A percentile compares a stretch with the other conserved stretches of the same genome.
Conservation (phyloP, 2,113 vertebrate species). For the Colaptes auratus region DNA sequence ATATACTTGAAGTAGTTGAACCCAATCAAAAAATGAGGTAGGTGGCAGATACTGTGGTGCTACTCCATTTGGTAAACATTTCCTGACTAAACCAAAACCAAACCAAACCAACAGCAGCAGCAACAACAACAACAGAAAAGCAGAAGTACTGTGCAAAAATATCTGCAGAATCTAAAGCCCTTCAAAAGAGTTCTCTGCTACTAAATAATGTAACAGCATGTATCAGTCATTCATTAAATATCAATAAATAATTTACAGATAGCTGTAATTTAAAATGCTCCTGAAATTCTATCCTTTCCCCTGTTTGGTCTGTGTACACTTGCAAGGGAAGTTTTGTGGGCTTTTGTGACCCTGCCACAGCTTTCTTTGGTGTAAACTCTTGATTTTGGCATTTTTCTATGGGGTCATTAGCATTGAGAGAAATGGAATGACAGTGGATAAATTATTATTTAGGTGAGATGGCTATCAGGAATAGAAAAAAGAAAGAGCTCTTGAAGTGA, state of each 20-base stretch:
- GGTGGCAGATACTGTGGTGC: not conserved
- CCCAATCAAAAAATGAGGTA: not conserved
- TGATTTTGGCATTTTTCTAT: not conserved
- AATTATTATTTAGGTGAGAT: not conserved
- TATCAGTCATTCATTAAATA: not conserved
- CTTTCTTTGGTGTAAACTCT: not conserved
- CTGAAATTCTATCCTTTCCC: not conserved
- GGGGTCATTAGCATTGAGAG: not conserved
- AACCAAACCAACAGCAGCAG: no score
- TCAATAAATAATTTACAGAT: not conserved
- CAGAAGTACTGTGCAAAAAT: not conserved
- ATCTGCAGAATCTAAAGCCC: not conserved
- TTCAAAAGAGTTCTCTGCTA: not conserved
- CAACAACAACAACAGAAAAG: not conserved
- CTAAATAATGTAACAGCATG: not conserved
- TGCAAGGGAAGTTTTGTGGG: not conserved
- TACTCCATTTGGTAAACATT: not conserved
- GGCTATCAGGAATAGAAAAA: not conserved
- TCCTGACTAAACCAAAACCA: not conserved
- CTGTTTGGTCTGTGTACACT: not conserved
- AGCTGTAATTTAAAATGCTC: not conserved
- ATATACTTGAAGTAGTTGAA: not conserved
- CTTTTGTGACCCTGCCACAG: no score
- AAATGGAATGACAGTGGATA: not conserved
- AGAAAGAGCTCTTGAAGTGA: not conserved